A percentile compares a stretch with the other conserved stretches of the same genome.
Conservation (phyloP, 2,888 invertebrate species). For the Lomographa bimaculata region DNA sequence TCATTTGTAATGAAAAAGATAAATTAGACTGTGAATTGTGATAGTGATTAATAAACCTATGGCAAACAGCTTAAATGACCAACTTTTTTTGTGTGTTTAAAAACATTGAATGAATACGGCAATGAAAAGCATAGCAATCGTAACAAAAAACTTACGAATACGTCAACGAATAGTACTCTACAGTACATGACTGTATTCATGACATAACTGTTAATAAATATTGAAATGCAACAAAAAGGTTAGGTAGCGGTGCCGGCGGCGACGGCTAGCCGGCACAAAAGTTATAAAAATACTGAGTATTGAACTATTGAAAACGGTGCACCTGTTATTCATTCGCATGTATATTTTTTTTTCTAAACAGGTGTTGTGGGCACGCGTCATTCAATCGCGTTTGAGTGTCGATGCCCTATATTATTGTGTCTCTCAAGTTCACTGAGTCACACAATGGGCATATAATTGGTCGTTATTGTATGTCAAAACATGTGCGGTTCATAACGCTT, state of each 20-base stretch:
- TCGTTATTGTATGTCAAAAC: conserved; percentile 78
- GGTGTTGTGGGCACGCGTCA: conserved; percentile 59
- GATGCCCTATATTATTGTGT: conserved; percentile 78
- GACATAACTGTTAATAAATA: conserved; percentile 25
- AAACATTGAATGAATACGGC: conserved; percentile 24
- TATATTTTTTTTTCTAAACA: conserved; percentile 71
- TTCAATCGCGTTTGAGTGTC: conserved; percentile 58
- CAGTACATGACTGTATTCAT: conserved; percentile 27
- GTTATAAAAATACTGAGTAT: conserved; percentile 58
- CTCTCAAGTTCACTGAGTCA: conserved; percentile 79
- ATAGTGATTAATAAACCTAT: too few species aligned
- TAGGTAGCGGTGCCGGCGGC: conserved; percentile 23
- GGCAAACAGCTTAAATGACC: too few species aligned
- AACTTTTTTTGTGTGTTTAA: too few species aligned
- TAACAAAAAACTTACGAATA: conserved; percentile 28
- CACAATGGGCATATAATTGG: conserved; percentile 78
- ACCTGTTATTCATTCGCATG: conserved; percentile 60
- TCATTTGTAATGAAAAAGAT: not conserved
- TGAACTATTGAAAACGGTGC: conserved; percentile 54
- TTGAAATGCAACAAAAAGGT: conserved; percentile 34
- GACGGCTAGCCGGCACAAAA: conserved; percentile 39
- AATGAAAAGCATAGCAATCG: conserved; percentile 20
- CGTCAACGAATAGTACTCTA: too few species aligned
- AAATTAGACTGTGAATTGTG: conserved; percentile 8
- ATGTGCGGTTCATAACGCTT: conserved; percentile 69